phyloP scores from a whole-genome alignment of 2,888 invertebrate species.

The Pogonocherus hispidulus region DNA sequence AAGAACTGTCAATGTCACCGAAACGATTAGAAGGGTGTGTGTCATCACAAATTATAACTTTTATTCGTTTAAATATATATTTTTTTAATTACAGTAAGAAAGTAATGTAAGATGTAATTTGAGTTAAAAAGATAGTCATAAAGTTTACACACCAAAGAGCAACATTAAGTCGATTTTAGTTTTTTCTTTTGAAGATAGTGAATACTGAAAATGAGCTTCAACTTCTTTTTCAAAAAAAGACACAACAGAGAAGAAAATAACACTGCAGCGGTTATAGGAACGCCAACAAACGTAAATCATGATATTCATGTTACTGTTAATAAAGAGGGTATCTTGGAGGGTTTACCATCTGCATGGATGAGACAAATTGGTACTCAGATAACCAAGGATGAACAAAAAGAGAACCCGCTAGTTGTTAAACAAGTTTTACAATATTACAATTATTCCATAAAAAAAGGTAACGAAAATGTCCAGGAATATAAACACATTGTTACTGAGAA shows the following conservation, averaged over 20 bases:
- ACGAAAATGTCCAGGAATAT: slow-evolving; percentile 77
- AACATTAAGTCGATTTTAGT: background rate
- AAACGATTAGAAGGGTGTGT: slow-evolving; percentile 19
- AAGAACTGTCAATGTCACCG: background rate
- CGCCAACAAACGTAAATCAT: slow-evolving; percentile 88
- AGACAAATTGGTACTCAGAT: slow-evolving; percentile 86
- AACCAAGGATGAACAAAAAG: slow-evolving; percentile 87
- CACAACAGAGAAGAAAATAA: slow-evolving; percentile 60
- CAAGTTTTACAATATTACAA: slow-evolving; percentile 93
- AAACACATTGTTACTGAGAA: slow-evolving; percentile 88
- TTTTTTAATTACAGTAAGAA: slow-evolving; percentile 4
- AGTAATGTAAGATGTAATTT: slow-evolving; percentile 19
- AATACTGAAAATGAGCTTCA: slow-evolving; percentile 40
- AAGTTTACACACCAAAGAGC: background rate
- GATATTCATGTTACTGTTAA: slow-evolving; percentile 91
- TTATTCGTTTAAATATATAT: slow-evolving; percentile 10
- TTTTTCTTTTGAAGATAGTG: background rate
- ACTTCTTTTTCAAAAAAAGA: slow-evolving; percentile 45
- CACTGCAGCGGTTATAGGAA: slow-evolving; percentile 68
- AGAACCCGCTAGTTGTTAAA: slow-evolving; percentile 91
- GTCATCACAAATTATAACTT: slow-evolving; percentile 15
- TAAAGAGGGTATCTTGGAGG: slow-evolving; percentile 86
- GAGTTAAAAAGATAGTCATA: background rate
- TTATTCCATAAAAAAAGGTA: slow-evolving; percentile 87
- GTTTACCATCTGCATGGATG: slow-evolving; percentile 88